Evolutionary conservation across 2,113 vertebrate species (phyloP).

Genomic region (Haemorhous mexicanus): DNA sequence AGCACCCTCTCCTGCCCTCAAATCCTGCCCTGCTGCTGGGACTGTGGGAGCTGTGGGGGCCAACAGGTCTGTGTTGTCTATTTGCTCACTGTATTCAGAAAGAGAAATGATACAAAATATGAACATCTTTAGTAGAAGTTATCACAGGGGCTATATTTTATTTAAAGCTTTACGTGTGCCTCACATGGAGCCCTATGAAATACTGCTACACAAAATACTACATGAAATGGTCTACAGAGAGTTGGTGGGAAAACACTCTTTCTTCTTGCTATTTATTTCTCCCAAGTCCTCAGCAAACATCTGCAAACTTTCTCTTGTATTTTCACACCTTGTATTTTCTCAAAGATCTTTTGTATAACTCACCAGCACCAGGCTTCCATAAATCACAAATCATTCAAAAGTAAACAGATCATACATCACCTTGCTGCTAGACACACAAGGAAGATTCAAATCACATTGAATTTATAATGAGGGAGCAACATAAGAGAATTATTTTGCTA

Average conservation of each 20-base stretch:
- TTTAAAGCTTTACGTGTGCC: not conserved
- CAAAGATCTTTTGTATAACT: not conserved
- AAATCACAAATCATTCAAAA: slow-evolving; percentile 1
- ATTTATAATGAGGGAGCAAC: not conserved
- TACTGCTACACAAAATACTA: not conserved
- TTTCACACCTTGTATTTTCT: not conserved
- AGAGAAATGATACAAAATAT: not conserved
- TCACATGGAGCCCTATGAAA: not conserved
- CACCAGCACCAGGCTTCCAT: not conserved
- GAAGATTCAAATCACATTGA: not conserved
- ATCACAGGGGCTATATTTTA: not conserved
- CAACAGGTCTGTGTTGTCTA: not conserved
- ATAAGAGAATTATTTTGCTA: not conserved
- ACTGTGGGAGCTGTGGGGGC: not conserved
- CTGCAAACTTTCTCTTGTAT: not conserved
- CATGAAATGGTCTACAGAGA: not conserved
- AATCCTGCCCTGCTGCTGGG: not conserved
- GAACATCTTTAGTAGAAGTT: not conserved
- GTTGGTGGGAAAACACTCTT: not conserved
- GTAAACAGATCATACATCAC: not conserved
- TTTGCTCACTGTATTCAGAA: not conserved
- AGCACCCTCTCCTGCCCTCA: not conserved
- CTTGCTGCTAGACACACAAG: not conserved
- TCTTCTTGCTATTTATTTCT: not conserved
- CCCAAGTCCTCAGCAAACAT: not conserved